Evolutionary conservation across 2,113 vertebrate species (phyloP), one percentile per base, ranked within the genome.

Genomic region (Laterallus jamaicensis): DNA sequence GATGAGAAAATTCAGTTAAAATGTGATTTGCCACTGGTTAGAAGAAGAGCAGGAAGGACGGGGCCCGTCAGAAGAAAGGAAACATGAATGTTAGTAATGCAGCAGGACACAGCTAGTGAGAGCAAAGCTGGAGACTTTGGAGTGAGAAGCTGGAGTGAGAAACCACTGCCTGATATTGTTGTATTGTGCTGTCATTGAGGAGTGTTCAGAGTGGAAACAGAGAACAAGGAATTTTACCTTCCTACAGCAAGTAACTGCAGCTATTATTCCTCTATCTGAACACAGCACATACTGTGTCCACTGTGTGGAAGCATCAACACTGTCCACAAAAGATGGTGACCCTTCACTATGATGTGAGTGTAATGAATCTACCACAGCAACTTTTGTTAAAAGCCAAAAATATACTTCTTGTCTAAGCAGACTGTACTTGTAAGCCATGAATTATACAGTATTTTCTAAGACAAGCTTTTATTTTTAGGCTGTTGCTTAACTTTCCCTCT

Each of bases 271-370:
- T 79, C 58, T 66, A 19, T 40, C 50, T 79, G 32, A 35, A 49
- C 1, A 0, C 24, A 79, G 32, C 8, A 13, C 2, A 6, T 31
- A 35, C 16, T 28, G 9, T 24, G 21, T 25, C n/a, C 19, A 15
- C 31, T 55, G 6, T n/a, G 50, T 8, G 9, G 16, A 68, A 31
- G 26, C 12, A 50, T 31, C 25, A 77, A 12, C 14, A 42, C 1
- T 0, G 42, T 14, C 58, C 37, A 9, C 16, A 49, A 47, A 25
- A 28, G 16, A 16, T 64, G 15, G 21, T 24, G 49, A 25, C 20
- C 50, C 9, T 90, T 66, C 39, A 29, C 1, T 50, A 16, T 31
- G 21, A 88, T 37, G 18, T 11, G 8, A 82, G 15, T 22, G 15
- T 4, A 76, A 25, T 10, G 39, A 37, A 86, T 71, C 1, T 35